Evolutionary conservation across 2,888 invertebrate species (phyloP).

Genomic region (Lumbricus terrestris): DNA sequence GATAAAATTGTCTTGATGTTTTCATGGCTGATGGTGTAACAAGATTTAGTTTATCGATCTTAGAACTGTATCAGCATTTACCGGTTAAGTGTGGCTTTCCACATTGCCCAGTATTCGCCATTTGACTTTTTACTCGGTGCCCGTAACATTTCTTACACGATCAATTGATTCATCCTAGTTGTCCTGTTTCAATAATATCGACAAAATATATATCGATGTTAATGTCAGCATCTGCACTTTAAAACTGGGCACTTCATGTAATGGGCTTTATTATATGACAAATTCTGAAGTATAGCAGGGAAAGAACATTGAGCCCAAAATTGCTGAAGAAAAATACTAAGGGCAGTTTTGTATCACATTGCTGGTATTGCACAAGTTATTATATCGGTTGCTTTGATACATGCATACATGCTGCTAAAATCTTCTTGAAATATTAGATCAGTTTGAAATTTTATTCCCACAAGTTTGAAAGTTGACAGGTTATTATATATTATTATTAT

Average conservation of each 20-base stretch:
- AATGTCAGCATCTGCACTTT: background rate
- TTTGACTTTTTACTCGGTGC: background rate
- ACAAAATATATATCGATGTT: too few species aligned
- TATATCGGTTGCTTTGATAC: too few species aligned
- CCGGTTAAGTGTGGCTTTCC: background rate
- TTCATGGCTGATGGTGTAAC: background rate
- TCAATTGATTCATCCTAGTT: background rate
- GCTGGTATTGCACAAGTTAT: background rate
- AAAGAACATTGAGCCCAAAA: background rate
- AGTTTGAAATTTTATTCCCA: background rate
- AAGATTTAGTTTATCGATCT: background rate
- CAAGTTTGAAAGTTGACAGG: background rate
- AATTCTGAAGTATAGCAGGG: background rate
- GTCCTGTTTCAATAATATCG: background rate
- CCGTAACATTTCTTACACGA: background rate
- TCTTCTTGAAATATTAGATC: background rate
- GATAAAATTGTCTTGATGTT: too few species aligned
- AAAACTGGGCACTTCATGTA: background rate
- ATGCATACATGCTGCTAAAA: background rate
- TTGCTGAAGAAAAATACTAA: background rate
- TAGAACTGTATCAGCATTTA: background rate
- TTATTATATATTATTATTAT: too few species aligned
- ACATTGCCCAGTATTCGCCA: background rate
- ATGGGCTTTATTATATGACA: too few species aligned
- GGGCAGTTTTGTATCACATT: background rate